phyloP scores from a whole-genome alignment of 1,140 invertebrate genomes.

The Calliopsis andreniformis region DNA sequence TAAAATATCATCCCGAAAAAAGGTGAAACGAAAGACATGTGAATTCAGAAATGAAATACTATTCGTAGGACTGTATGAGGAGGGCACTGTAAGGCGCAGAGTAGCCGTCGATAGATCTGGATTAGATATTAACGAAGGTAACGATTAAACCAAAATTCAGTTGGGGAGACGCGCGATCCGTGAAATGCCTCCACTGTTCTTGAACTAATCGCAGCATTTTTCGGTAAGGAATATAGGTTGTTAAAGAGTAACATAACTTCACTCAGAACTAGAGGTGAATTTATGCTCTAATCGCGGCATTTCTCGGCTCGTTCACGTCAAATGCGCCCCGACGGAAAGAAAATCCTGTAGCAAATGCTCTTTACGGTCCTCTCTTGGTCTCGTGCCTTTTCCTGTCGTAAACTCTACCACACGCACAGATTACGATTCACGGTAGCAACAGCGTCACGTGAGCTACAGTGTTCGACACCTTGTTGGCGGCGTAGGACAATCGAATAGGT shows the following conservation, averaged over 20 bases:
- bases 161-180: conserved; percentile 56
- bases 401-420: conserved; percentile 63
- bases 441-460: conserved; percentile 57
- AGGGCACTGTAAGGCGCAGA: conserved; percentile 77
- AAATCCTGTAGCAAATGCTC: conserved; percentile 68
- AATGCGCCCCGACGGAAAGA: conserved; percentile 44
- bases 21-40: conserved; percentile 64
- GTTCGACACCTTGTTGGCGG: conserved; percentile 72
- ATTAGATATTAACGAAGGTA: conserved; percentile 78
- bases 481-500: conserved; percentile 49
- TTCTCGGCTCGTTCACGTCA: conserved; percentile 52
- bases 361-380: conserved; percentile 74
- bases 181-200: conserved; percentile 36
- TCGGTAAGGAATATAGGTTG: background rate
- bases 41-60: conserved; percentile 70
- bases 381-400: conserved; percentile 65
- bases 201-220: background rate
- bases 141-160: conserved; percentile 58
- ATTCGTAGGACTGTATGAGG: conserved; percentile 76
- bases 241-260: conserved; percentile 9
- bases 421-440: conserved; percentile 52
- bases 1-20: conserved; percentile 45
- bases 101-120: conserved; percentile 77
- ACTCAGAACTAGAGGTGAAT: background rate
- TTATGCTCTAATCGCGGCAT: conserved; percentile 25